These are phyloP conservation scores for Luscinia luscinia DNA, from an alignment of 2,797 vertebrate genomes.

Conservation along the genomic window DNA sequence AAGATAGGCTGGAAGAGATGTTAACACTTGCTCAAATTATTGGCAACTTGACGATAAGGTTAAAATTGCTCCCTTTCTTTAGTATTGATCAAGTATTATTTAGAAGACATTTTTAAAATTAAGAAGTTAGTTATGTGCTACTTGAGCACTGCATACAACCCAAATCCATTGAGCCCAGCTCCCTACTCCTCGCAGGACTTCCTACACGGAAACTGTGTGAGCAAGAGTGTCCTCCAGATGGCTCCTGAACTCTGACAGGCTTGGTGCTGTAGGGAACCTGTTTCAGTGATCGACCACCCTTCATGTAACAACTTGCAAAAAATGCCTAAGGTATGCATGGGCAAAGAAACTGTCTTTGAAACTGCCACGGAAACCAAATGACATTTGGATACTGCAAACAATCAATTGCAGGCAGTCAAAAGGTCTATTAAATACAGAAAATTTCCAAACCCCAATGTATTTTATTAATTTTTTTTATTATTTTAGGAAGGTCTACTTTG, in stretches of 20 bases:
- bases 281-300: not conserved
- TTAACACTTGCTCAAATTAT: not conserved
- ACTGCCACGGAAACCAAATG: not conserved
- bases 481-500: not conserved
- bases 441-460: accelerated
- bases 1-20: not conserved
- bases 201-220: not conserved
- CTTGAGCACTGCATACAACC: not conserved
- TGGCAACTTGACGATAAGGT: accelerated
- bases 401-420: not conserved
- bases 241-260: not conserved
- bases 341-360: not conserved
- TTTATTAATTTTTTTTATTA: not conserved
- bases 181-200: not conserved
- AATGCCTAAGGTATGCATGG: not conserved
- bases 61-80: not conserved
- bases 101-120: not conserved
- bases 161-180: not conserved
- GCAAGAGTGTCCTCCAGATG: not conserved
- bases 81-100: not conserved
- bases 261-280: not conserved
- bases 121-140: not conserved
- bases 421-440: not conserved
- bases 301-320: not conserved
- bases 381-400: not conserved